Evolutionary conservation across 2,797 vertebrate genomes (phyloP), one percentile per base, ranked within the genome.

Genomic region (Fratercula arctica): DNA sequence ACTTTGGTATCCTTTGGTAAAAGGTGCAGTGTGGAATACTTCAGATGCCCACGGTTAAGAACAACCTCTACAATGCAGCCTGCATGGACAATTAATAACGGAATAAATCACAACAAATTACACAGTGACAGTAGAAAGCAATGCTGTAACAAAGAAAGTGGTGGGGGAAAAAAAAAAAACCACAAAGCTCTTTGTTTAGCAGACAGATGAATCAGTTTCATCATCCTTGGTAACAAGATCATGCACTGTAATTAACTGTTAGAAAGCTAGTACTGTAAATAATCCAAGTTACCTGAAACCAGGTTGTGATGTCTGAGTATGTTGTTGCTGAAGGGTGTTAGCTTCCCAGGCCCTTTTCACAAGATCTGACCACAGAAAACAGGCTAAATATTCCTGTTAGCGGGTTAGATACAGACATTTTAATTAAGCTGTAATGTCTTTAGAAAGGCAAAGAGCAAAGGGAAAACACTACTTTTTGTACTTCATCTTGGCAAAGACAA

Each of bases 271-370:
- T 37, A 63, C 60, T 77, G 56, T 90, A 96, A 95, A 90, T 92
- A 73, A 90, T 91, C 76, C 76, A 95, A 54, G 39, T 79, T 95
- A 96, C 72, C 90, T 95, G 72, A 97, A 97, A 95, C 51, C 51
- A 88, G 57, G 43, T 43, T 46, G 63, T 70, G 70, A 93, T 66
- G 63, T 75, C 72, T 64, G 74, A 50, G 51, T 74, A 48, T 23
- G n/a, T 74, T 95, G 87, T 46, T 68, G 57, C 39, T 51, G 31
- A 84, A 91, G 46, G 3, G 9, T 85, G 21, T 56, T 77, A 87
- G 26, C 41, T 92, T 94, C 82, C 75, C 61, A 73, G 86, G 45
- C 61, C 28, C 25, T 73, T 56, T 75, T 69, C 77, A 37, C 31
- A 50, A 74, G 72, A 91, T n/a, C n/a, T 67, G 66, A 53, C 43